Evolutionary conservation across 1,140 invertebrate genomes (phyloP), one percentile per base, ranked within the genome.

Genomic region (Linepithema humile): DNA sequence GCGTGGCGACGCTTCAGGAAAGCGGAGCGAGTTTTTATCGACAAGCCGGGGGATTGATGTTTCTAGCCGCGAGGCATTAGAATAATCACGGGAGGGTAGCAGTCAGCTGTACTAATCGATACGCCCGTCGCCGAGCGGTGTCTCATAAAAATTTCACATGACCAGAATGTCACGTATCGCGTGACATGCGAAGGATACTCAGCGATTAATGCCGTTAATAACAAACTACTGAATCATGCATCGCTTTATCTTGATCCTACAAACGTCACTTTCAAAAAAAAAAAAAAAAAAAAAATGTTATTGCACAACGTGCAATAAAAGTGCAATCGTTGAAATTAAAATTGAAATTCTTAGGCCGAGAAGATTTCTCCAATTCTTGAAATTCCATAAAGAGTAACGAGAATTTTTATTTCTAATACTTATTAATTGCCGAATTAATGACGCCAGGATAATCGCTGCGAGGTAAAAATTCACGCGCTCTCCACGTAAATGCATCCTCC

Each of bases 21-120:
- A 80, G n/a, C 17, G 2, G 23, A 50, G 45, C 60, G 32, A 23
- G 15, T 78, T 67, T 38, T 65, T 67, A 78, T 69, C 48, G 74
- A 67, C 62, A 20, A 9, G 2, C 10, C 15, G 32, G 4, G 0
- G 20, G 45, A 67, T 50, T 17, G 6, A 82, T 48, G 48, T 80
- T 73, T 82, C 40, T 78, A 53, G 60, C 74, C 17, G 60, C 45
- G 60, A 45, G 74, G 45, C 48, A 67, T 78, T 78, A 78, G 74
- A 78, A 78, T 78, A 78, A 78, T 78, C 74, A 78, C 20, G 35
- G 15, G 32, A 29, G 35, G 45, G 45, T 78, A 45, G 20, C 45
- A 53, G 74, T 77, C 73, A 64, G 59, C 43, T 64, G 32, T 78
- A 53, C 50, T 78, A 78, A 78, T 78, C 74, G 62, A 78, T 78